Conservation (phyloP, 2,888 invertebrate species). For the Morinoia aosen region DNA sequence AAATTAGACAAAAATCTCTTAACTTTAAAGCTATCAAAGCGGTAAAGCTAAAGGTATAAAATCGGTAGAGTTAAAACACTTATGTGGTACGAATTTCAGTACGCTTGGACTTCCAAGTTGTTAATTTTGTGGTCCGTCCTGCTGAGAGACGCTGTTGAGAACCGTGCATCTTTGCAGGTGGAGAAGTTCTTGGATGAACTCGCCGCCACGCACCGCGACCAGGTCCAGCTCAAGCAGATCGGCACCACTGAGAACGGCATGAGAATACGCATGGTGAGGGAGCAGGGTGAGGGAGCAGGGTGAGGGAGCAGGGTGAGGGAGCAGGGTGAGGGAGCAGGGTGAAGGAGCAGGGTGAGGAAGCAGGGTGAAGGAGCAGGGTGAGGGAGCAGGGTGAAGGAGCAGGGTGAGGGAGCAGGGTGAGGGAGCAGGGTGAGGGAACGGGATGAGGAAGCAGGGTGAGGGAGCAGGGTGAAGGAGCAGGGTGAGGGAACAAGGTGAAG, state of each 20-base stretch:
- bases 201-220: background rate
- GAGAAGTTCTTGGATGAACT: background rate
- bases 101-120: too few species aligned
- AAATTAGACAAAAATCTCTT: too few species aligned
- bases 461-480: background rate
- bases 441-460: background rate
- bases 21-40: too few species aligned
- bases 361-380: background rate
- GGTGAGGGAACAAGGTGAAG: background rate
- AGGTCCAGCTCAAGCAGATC: background rate
- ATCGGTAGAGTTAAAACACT: too few species aligned
- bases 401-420: background rate
- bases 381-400: background rate
- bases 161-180: background rate
- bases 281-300: background rate
- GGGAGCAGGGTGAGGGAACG: background rate
- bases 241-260: background rate
- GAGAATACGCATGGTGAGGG: constrained; percentile 14
- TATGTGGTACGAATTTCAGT: too few species aligned
- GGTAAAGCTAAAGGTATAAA: too few species aligned
- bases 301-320: background rate
- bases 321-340: background rate
- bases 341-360: background rate
- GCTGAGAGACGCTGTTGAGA: background rate
- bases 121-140: too few species aligned